Conservation (phyloP, 2,797 vertebrate species). For the Notolepis coatsorum region DNA sequence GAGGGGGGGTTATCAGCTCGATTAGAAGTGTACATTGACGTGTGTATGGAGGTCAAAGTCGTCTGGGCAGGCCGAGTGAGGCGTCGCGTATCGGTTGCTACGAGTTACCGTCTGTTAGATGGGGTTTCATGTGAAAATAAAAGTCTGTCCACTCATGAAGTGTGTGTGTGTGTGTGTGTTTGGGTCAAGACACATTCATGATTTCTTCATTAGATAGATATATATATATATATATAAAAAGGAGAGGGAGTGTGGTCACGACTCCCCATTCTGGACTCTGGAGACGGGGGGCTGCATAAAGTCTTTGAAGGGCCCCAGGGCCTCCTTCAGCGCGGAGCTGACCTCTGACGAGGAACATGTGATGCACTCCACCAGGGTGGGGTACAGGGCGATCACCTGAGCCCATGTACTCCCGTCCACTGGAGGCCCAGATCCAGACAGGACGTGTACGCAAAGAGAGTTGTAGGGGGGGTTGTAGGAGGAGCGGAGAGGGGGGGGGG, state of each 20-base stretch:
- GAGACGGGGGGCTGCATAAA: constrained; percentile 97
- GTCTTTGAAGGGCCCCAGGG: constrained; percentile 98
- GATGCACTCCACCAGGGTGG: constrained; percentile 97
- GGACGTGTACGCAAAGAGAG: background rate
- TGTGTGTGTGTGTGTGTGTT: constrained; percentile 8
- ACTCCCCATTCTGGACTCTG: constrained; percentile 97
- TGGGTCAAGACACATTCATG: constrained; percentile 79
- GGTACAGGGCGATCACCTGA: constrained; percentile 97
- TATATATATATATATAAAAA: constrained; percentile 47
- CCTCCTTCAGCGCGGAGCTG: constrained; percentile 96
- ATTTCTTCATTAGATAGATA: constrained; percentile 74
- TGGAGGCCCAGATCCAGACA: constrained; percentile 57
- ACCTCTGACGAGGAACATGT: constrained; percentile 97
- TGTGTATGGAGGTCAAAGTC: background rate
- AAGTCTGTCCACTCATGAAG: constrained; percentile 49
- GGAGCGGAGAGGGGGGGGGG: background rate
- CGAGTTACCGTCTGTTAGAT: constrained; percentile 16
- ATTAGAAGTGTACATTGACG: background rate
- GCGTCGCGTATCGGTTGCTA: too few species aligned
- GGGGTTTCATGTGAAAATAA: constrained; percentile 48
- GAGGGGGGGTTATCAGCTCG: too few species aligned
- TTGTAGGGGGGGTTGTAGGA: background rate
- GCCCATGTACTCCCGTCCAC: constrained; percentile 97
- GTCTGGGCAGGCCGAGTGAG: too few species aligned
- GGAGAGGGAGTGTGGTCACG: constrained; percentile 81